Conservation (phyloP, 2,113 vertebrate genomes). For the Pachycephala philippinensis region DNA sequence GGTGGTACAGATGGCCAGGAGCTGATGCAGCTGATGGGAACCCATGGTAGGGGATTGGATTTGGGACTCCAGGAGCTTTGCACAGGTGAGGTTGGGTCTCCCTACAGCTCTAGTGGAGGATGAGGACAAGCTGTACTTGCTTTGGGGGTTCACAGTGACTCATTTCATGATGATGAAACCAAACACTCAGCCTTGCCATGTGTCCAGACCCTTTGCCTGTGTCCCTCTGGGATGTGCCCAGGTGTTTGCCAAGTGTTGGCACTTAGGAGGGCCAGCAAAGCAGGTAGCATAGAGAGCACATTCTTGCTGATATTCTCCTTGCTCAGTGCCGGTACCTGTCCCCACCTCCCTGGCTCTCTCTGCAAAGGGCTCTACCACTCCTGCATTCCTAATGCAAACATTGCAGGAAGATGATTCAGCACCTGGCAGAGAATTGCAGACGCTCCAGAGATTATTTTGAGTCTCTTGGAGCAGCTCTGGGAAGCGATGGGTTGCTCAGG, state of each 20-base stretch:
- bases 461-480: background rate
- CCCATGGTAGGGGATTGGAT: background rate
- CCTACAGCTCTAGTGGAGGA: background rate
- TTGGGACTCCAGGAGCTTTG: background rate
- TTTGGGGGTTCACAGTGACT: background rate
- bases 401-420: slow-evolving; percentile 33
- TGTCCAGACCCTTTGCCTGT: background rate
- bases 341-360: background rate
- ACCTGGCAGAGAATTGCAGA: background rate
- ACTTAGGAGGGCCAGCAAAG: background rate
- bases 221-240: background rate
- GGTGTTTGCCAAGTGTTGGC: background rate
- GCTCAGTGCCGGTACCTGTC: fast-evolving
- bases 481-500: fast-evolving
- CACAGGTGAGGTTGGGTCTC: background rate
- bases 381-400: background rate
- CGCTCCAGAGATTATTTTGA: background rate
- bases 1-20: background rate
- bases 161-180: background rate
- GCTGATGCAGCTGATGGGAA: background rate
- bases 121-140: background rate
- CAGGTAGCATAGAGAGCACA: fast-evolving
- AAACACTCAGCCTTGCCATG: background rate
- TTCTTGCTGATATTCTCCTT: background rate
- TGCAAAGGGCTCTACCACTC: background rate